Evolutionary conservation across 2,888 invertebrate species (phyloP).

Genomic region (Tortricodes alternella): DNA sequence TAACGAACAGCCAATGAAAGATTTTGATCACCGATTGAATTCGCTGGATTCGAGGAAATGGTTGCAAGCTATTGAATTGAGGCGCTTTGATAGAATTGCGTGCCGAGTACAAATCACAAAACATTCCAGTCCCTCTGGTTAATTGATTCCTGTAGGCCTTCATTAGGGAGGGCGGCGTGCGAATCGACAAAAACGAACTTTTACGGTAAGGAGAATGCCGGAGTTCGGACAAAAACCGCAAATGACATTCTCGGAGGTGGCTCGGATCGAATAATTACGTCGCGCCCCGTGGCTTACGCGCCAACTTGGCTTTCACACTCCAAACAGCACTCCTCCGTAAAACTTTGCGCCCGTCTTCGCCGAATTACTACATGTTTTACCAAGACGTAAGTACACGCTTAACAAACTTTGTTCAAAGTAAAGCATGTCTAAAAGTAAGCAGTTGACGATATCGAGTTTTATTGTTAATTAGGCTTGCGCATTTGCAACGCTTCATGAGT

Average conservation of each 20-base stretch:
- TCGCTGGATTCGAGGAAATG: constrained; percentile 43
- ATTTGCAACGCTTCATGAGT: not conserved
- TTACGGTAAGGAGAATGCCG: constrained; percentile 61
- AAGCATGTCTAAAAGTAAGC: constrained; percentile 35
- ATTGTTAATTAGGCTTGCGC: not conserved
- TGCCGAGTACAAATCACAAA: constrained; percentile 73
- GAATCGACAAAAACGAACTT: constrained; percentile 71
- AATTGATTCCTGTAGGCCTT: constrained; percentile 79
- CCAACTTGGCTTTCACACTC: constrained; percentile 66
- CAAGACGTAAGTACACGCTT: constrained; percentile 62
- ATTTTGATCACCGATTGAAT: constrained; percentile 52
- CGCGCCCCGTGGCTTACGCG: constrained; percentile 48
- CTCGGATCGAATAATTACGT: constrained; percentile 69
- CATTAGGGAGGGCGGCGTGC: constrained; percentile 66
- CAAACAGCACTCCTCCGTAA: constrained; percentile 57
- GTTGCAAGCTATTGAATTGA: constrained; percentile 57
- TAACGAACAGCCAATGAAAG: constrained; percentile 35
- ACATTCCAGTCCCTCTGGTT: constrained; percentile 75
- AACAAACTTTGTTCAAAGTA: constrained; percentile 54
- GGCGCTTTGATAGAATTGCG: constrained; percentile 68
- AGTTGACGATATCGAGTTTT: constrained; percentile 17
- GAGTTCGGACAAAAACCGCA: constrained; percentile 72
- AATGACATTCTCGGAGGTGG: constrained; percentile 68
- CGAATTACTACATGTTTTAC: constrained; percentile 70
- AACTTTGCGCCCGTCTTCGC: constrained; percentile 60